Evolutionary conservation across 2,113 vertebrate genomes (phyloP).

Genomic region (Anthoscopus minutus): DNA sequence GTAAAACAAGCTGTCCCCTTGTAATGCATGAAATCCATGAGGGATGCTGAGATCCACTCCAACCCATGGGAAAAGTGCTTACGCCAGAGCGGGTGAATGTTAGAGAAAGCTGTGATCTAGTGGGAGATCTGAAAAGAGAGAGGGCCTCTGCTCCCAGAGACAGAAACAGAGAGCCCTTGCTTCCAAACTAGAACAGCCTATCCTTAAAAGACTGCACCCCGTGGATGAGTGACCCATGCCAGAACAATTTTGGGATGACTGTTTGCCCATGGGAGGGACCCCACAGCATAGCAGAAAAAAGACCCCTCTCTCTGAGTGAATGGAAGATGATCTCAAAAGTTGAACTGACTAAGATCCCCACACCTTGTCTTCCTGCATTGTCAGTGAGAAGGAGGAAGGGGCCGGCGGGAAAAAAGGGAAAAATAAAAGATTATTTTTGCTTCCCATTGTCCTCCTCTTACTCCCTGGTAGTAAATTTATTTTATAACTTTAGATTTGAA

Average conservation of each 20-base stretch:
- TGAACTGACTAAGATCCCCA: background rate
- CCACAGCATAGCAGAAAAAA: background rate
- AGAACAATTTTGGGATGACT: background rate
- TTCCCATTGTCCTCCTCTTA: background rate
- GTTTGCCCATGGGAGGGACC: background rate
- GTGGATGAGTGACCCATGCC: background rate
- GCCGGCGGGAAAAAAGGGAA: rapidly evolving
- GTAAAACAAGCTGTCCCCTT: background rate
- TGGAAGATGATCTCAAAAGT: background rate
- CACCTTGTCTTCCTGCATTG: rapidly evolving
- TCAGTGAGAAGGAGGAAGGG: background rate
- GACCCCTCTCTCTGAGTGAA: background rate
- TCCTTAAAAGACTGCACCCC: background rate
- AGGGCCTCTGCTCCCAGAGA: background rate
- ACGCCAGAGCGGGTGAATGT: rapidly evolving
- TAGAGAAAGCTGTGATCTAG: background rate
- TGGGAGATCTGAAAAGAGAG: background rate
- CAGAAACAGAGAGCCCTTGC: background rate
- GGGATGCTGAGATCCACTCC: background rate
- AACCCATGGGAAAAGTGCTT: background rate
- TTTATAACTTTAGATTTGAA: background rate
- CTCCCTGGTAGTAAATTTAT: background rate
- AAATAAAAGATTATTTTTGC: background rate
- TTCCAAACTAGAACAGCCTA: background rate
- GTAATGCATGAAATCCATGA: background rate